These are phyloP conservation scores for Helicoverpa zea DNA, from an alignment of 1,140 invertebrate species.

Conservation along the genomic window DNA sequence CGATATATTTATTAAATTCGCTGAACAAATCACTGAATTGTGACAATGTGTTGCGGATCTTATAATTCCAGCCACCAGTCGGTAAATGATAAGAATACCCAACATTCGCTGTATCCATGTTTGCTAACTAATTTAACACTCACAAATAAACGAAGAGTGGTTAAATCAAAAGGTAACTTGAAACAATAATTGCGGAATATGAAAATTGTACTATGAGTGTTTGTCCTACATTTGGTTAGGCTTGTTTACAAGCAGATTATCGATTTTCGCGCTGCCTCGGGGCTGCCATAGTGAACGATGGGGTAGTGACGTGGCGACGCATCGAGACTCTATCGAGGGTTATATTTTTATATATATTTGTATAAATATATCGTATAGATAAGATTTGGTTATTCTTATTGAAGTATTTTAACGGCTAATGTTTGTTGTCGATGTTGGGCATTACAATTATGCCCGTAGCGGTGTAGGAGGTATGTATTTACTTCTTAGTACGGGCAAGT, in stretches of 20 bases:
- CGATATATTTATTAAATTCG: constrained; percentile 98
- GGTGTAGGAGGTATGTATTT: too few relatives aligned
- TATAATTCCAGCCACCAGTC: constrained; percentile 92
- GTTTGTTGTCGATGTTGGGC: too few relatives aligned
- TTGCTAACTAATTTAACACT: constrained; percentile 55
- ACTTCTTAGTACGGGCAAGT: too few relatives aligned
- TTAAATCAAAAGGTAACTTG: constrained; percentile 67
- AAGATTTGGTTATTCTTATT: background rate
- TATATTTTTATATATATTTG: constrained; percentile 1
- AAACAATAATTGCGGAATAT: constrained; percentile 63
- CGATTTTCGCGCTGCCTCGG: constrained; percentile 74
- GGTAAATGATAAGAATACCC: constrained; percentile 95
- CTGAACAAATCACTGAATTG: constrained; percentile 98
- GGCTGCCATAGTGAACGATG: constrained; percentile 57
- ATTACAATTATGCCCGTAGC: too few relatives aligned
- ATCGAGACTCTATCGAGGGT: background rate
- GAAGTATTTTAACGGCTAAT: background rate
- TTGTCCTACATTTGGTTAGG: constrained; percentile 66
- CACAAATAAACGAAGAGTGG: constrained; percentile 57
- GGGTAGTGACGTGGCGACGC: constrained; percentile 27
- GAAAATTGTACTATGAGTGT: constrained; percentile 64
- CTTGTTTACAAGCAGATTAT: constrained; percentile 85
- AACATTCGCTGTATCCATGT: constrained; percentile 89
- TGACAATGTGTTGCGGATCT: constrained; percentile 92
- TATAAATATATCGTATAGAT: background rate